These are phyloP conservation scores for Theretra japonica DNA, from an alignment of 2,888 invertebrate genomes.

Conservation along the genomic window DNA sequence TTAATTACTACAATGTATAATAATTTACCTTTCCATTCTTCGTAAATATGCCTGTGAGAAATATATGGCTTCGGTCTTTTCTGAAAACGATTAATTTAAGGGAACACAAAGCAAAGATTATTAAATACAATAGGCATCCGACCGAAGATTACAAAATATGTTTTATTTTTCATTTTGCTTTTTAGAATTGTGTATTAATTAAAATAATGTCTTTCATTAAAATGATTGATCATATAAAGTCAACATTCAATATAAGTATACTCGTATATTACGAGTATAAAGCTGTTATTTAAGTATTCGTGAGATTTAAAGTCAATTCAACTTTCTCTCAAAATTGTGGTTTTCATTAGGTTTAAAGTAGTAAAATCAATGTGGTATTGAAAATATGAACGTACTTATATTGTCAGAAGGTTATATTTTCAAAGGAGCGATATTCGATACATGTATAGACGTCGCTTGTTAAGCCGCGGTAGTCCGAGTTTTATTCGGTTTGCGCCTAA, in stretches of 20 bases:
- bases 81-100: background rate
- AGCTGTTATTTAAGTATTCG: too few relatives aligned
- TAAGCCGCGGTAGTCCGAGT: background rate
- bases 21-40: background rate
- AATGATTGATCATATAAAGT: too few relatives aligned
- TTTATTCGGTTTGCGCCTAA: background rate
- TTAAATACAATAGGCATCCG: background rate
- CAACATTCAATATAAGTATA: too few relatives aligned
- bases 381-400: too few relatives aligned
- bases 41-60: background rate
- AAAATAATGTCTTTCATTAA: too few relatives aligned
- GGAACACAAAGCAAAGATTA: background rate
- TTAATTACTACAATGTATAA: conserved; percentile 19
- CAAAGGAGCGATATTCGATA: background rate
- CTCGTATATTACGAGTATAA: too few relatives aligned
- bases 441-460: background rate
- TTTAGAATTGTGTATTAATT: too few relatives aligned
- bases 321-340: too few relatives aligned
- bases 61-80: background rate
- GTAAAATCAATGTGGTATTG: too few relatives aligned
- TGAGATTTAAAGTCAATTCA: too few relatives aligned
- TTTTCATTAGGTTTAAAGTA: too few relatives aligned
- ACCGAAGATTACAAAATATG: background rate
- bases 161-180: too few relatives aligned
- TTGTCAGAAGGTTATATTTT: background rate